Base-by-base conservation (phyloP, 1,140 invertebrate genomes). In the Caenorhabditis briggsae region DNA sequence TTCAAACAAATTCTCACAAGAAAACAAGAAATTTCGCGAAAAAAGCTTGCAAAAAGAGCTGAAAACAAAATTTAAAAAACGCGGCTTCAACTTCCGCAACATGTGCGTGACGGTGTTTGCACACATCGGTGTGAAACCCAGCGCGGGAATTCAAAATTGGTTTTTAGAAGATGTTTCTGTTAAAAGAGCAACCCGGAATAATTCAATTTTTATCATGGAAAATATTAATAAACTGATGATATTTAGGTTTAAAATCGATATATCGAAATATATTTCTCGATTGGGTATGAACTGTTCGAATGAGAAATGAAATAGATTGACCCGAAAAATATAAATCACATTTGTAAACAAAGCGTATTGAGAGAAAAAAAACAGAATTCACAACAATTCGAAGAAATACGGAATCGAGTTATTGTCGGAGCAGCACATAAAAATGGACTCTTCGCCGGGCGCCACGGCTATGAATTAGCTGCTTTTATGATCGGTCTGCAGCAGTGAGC, bases 381-480 rank as follows among this genome's bases (percentile, higher is more conserved):
- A 50, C 70, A 78, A 50, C 43, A 78, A 78, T 50, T 78, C 70
- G 46, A 50, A 5, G 46, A 50, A 78, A 50, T 78, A 41, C 70
- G 46, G 33, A 78, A 41, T 50, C 16, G 46, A 78, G 46, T 41
- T 12, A 53, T 9, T 5, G 6, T 3, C 9, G 7, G n/a, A 78
- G 46, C 70, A 78, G 23, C 70, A 48, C 70, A 78, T 78, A 78
- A 50, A 48, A 78, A 78, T 78, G 70, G 46, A 50, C 46, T 78
- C 43, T 78, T n/a, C 70, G 70, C n/a, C 70, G 70, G 46, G n/a
- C 70, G 70, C 70, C 70, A 78, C 70, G 70, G 50, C 43, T 78
- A 78, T 78, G 70, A 78, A 78, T 78, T 78, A 78, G 70, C 70
- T n/a, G 46, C 70, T 78, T 78, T 78, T 78, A 78, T 78, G 70